phyloP scores from a whole-genome alignment of 2,113 vertebrate species.

The Loxodonta africana region DNA sequence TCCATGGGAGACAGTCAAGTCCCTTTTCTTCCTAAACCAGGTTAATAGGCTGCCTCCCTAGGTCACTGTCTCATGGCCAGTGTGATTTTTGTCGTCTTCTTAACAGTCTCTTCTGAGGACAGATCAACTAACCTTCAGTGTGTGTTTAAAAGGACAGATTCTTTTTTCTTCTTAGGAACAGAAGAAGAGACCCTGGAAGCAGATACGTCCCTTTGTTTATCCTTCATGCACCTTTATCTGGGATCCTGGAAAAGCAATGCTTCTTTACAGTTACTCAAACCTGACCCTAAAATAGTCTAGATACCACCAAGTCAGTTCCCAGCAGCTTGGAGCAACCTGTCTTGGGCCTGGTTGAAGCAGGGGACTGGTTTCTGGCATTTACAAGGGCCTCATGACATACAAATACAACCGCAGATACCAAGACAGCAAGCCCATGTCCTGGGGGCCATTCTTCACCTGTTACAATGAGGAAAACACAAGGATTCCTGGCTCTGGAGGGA shows the following conservation, averaged over 20 bases:
- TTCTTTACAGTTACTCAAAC: neutral
- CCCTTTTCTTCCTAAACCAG: neutral
- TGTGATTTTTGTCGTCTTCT: neutral
- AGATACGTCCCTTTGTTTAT: neutral
- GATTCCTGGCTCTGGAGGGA: neutral
- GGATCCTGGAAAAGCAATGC: neutral
- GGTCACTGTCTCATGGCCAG: neutral
- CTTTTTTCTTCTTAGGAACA: neutral
- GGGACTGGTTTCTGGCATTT: neutral
- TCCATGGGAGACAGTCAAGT: neutral
- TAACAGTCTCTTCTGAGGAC: conserved; percentile 39
- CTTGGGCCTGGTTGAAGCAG: neutral
- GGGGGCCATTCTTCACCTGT: neutral
- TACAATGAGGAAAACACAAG: rapidly evolving
- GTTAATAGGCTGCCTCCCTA: neutral
- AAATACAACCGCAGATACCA: neutral
- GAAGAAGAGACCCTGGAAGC: neutral
- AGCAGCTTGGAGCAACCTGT: neutral
- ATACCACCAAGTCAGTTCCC: neutral
- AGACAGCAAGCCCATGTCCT: neutral
- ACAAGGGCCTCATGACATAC: neutral
- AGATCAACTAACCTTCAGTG: conserved; percentile 50
- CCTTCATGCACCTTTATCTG: neutral
- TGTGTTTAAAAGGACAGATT: conserved; percentile 43
- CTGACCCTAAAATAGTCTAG: neutral